phyloP scores from a whole-genome alignment of 2,888 invertebrate genomes.

The Lasioglossum oenotherae region DNA sequence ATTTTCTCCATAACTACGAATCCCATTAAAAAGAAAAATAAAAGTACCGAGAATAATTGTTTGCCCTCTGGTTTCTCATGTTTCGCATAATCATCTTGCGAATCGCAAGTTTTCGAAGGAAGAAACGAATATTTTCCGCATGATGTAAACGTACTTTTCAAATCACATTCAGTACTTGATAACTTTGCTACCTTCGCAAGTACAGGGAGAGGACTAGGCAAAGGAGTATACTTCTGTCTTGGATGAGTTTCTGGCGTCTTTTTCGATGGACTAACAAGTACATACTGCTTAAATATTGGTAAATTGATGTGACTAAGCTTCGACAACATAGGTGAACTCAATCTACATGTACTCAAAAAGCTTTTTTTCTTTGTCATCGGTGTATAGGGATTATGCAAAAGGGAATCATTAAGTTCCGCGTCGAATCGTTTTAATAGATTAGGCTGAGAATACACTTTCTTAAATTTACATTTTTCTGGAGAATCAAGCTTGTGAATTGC shows the following conservation, averaged over 20 bases:
- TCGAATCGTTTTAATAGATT: slow-evolving; percentile 69
- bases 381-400: slow-evolving; percentile 41
- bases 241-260: slow-evolving; percentile 55
- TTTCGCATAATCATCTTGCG: slow-evolving; percentile 57
- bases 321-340: slow-evolving; percentile 70
- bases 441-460: slow-evolving; percentile 73
- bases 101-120: slow-evolving; percentile 40
- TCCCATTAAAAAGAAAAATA: slow-evolving; percentile 55
- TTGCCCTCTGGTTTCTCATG: slow-evolving; percentile 68
- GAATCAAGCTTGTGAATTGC: slow-evolving; percentile 67
- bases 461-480: slow-evolving; percentile 65
- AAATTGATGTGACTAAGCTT: slow-evolving; percentile 76
- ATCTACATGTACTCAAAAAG: slow-evolving; percentile 64
- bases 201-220: slow-evolving; percentile 73
- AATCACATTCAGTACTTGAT: slow-evolving; percentile 61
- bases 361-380: slow-evolving; percentile 45
- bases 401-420: slow-evolving; percentile 53
- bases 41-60: slow-evolving; percentile 76
- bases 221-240: slow-evolving; percentile 74
- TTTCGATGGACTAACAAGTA: slow-evolving; percentile 64
- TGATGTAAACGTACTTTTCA: slow-evolving; percentile 44
- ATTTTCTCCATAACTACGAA: slow-evolving; percentile 34
- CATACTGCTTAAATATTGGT: slow-evolving; percentile 75
- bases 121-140: slow-evolving; percentile 48
- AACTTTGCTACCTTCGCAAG: slow-evolving; percentile 74